Conservation (phyloP, 2,888 invertebrate genomes). For the Leptopilina drosophilae region DNA sequence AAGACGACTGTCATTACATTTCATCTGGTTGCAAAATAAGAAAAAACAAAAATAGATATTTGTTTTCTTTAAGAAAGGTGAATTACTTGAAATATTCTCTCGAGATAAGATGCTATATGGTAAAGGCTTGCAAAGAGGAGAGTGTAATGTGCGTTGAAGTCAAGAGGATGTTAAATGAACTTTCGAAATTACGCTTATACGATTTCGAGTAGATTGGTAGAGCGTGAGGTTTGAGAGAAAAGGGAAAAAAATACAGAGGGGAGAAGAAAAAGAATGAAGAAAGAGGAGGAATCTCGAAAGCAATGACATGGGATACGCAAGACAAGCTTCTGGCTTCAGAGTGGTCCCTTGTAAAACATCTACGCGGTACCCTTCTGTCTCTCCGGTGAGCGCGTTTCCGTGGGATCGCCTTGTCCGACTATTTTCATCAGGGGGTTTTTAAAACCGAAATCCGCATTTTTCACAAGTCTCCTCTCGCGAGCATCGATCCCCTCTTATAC, state of each 20-base stretch:
- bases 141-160: too few relatives aligned
- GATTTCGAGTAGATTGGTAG: constrained; percentile 16
- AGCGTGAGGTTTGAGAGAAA: constrained; percentile 1
- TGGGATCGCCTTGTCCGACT: constrained; percentile 60
- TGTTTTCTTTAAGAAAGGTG: too few relatives aligned
- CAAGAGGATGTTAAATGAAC: constrained; percentile 20
- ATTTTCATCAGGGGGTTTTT: constrained; percentile 49
- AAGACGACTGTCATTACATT: too few relatives aligned
- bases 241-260: too few relatives aligned
- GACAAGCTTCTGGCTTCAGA: constrained; percentile 68
- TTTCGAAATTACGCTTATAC: constrained; percentile 24
- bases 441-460: constrained; percentile 41
- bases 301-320: constrained; percentile 59
- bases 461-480: constrained; percentile 38
- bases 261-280: constrained; percentile 43
- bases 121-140: too few relatives aligned
- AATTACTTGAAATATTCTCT: too few relatives aligned
- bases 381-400: constrained; percentile 61
- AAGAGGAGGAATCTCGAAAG: constrained; percentile 61
- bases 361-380: constrained; percentile 66
- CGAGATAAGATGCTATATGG: too few relatives aligned
- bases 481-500: constrained; percentile 35
- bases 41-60: too few relatives aligned
- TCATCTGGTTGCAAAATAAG: too few relatives aligned
- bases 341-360: constrained; percentile 69